Conservation (phyloP, 2,113 vertebrate species). For the Laticauda laticaudata region DNA sequence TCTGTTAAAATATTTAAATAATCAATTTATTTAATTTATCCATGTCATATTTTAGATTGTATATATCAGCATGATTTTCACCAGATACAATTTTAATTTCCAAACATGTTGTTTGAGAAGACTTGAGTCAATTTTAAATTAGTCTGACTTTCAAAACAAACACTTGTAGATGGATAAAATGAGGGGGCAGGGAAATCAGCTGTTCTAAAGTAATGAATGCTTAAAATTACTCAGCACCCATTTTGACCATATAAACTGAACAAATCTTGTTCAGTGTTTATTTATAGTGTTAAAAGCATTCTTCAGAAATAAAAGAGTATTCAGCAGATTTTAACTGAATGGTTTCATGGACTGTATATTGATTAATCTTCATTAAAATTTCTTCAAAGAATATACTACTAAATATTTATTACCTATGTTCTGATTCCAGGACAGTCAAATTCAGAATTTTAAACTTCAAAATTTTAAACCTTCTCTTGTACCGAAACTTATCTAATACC, state of each 20-base stretch:
- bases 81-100: conserved; percentile 19
- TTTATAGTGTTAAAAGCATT: neutral
- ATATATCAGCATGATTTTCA: conserved; percentile 14
- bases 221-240: conserved; percentile 9
- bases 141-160: neutral
- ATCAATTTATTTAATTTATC: conserved; percentile 38
- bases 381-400: neutral
- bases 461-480: neutral
- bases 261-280: neutral
- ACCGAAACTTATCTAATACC: neutral
- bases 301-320: neutral
- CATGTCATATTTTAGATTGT: neutral
- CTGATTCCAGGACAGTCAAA: neutral
- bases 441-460: neutral
- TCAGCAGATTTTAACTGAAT: neutral
- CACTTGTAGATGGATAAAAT: neutral
- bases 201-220: conserved; percentile 29
- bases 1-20: conserved; percentile 58
- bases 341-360: neutral
- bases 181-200: neutral
- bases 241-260: neutral
- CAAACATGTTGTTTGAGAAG: neutral
- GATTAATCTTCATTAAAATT: neutral
- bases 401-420: neutral
- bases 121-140: accelerated